Evolutionary conservation across 2,888 invertebrate genomes (phyloP).

Genomic region (Merodon equestris): DNA sequence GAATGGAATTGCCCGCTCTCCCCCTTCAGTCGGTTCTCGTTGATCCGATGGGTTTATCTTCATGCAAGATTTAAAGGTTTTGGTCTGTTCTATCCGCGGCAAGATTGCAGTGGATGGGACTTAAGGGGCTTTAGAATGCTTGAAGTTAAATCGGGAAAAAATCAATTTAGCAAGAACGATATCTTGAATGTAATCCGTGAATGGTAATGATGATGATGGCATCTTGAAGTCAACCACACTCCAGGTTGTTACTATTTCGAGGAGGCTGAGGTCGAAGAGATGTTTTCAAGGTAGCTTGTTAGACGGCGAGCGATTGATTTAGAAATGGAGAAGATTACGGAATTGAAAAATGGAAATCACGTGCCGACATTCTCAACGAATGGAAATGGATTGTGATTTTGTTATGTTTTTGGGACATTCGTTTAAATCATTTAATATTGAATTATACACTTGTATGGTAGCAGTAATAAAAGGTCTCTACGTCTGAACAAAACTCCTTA

Average conservation of each 20-base stretch:
- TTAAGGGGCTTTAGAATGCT: slow-evolving; percentile 31
- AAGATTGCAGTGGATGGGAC: slow-evolving; percentile 25
- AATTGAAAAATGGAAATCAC: too few relatives aligned
- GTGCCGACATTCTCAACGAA: too few relatives aligned
- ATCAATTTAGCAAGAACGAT: slow-evolving; percentile 55
- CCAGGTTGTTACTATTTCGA: slow-evolving; percentile 19
- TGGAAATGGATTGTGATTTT: too few relatives aligned
- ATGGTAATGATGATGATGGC: slow-evolving; percentile 52
- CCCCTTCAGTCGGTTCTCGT: background rate
- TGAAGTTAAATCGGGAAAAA: slow-evolving; percentile 44
- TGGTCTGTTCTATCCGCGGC: slow-evolving; percentile 1
- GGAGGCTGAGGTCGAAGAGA: too few relatives aligned
- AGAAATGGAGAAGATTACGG: too few relatives aligned
- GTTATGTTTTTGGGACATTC: too few relatives aligned
- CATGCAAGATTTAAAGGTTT: slow-evolving; percentile 45
- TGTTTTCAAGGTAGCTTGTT: too few relatives aligned
- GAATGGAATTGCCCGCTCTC: slow-evolving; percentile 41
- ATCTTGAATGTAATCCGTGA: slow-evolving; percentile 56
- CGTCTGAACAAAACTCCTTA: too few relatives aligned
- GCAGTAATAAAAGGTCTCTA: too few relatives aligned
- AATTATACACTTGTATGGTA: too few relatives aligned
- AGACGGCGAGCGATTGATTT: too few relatives aligned
- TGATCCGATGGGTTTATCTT: slow-evolving; percentile 33
- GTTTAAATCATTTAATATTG: too few relatives aligned
- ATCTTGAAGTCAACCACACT: slow-evolving; percentile 60